These are phyloP conservation scores for Ficedula albicollis DNA, from an alignment of 2,797 vertebrate genomes.

Conservation along the genomic window DNA sequence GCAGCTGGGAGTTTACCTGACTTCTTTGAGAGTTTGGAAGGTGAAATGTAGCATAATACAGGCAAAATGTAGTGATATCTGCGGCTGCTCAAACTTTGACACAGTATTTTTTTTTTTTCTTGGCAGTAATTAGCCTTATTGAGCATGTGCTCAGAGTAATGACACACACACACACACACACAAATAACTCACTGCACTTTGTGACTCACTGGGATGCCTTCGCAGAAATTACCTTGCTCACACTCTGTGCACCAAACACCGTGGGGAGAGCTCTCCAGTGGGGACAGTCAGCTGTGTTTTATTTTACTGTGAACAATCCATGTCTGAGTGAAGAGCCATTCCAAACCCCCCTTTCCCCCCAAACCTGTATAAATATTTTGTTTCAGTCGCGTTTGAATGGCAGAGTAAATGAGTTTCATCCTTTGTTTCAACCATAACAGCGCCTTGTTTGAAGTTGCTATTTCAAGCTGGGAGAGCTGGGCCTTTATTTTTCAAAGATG, in stretches of 20 bases:
- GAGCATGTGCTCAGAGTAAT: slow-evolving; percentile 23
- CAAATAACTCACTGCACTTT: slow-evolving; percentile 25
- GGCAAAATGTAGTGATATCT: neutral
- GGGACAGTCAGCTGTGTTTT: neutral
- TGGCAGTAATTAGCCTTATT: neutral
- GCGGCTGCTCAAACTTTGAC: slow-evolving; percentile 37
- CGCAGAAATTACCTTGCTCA: slow-evolving; percentile 32
- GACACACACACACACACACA: neutral
- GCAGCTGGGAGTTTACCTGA: neutral
- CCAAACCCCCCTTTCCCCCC: neutral
- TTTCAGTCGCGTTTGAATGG: neutral
- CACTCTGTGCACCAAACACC: neutral
- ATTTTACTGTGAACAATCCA: neutral
- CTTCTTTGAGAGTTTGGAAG: slow-evolving; percentile 15
- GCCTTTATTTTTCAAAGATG: slow-evolving; percentile 38
- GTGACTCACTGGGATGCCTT: slow-evolving; percentile 64
- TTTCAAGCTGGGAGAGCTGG: neutral
- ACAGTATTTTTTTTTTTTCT: neutral
- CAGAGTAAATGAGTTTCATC: slow-evolving; percentile 3
- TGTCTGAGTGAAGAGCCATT: neutral
- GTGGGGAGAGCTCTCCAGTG: neutral
- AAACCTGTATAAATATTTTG: slow-evolving; percentile 51
- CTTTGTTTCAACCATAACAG: slow-evolving; percentile 45
- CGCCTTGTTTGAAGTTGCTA: slow-evolving; percentile 20
- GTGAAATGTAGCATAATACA: neutral